A percentile compares a stretch with the other conserved stretches of the same genome.
These are phyloP conservation scores for Hemibagrus guttatus DNA, from an alignment of 2,797 vertebrate species.

Conservation along the genomic window DNA sequence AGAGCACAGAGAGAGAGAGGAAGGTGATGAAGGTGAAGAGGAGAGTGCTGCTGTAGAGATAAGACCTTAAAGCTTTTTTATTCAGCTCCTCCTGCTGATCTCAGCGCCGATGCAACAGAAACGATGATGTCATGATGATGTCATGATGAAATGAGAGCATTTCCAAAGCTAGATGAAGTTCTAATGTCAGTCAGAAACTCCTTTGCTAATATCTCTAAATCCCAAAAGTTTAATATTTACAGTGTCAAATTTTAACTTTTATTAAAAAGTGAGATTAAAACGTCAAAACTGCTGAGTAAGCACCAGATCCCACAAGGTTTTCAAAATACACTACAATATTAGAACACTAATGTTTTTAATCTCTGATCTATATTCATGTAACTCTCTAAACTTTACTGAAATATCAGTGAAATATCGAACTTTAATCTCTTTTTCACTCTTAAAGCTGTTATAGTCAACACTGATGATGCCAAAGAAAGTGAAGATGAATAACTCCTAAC, in stretches of 20 bases:
- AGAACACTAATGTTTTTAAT: background rate
- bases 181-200: background rate
- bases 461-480: background rate
- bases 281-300: background rate
- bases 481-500: background rate
- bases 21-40: slow-evolving; percentile 24
- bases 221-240: background rate
- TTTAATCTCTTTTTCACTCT: background rate
- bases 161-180: background rate
- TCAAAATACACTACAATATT: background rate
- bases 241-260: background rate
- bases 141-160: background rate
- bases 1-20: slow-evolving; percentile 32
- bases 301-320: background rate
- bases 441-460: background rate
- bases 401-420: background rate
- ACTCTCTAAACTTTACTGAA: background rate
- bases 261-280: background rate
- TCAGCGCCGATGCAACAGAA: background rate
- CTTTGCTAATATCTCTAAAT: background rate
- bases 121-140: background rate
- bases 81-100: background rate
- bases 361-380: background rate
- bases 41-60: slow-evolving; percentile 33
- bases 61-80: slow-evolving; percentile 37